Conservation (phyloP, 2,888 invertebrate species). For the Argyra leucocephala region DNA sequence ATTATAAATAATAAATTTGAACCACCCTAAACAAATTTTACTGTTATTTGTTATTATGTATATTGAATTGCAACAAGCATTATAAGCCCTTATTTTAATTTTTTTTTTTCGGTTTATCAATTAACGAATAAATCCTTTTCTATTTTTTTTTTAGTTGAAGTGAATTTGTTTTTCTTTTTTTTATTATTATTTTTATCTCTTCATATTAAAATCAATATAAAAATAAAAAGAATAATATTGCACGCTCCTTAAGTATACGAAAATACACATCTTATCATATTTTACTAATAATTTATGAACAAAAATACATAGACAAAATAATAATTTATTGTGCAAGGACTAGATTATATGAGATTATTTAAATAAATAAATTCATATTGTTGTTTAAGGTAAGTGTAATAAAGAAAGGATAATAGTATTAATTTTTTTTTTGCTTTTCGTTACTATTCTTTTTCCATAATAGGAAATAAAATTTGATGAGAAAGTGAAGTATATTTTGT, state of each 20-base stretch:
- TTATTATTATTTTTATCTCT: background rate
- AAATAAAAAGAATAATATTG: background rate
- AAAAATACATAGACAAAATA: background rate
- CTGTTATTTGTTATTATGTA: no score
- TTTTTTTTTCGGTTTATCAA: no score
- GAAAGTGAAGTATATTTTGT: no score
- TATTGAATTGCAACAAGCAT: no score
- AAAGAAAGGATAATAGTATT: background rate
- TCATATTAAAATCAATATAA: background rate
- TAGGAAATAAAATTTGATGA: no score
- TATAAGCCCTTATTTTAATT: no score
- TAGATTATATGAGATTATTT: no score
- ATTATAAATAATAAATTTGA: no score
- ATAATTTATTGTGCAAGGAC: slow-evolving; percentile 1
- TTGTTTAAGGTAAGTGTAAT: background rate
- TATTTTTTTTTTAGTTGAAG: background rate
- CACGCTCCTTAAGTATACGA: background rate
- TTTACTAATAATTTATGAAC: background rate
- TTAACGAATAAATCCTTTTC: background rate
- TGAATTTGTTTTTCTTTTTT: no score
- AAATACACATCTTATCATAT: background rate
- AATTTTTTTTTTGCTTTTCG: background rate
- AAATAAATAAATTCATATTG: no score
- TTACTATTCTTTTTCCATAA: no score
- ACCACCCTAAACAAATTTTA: no score